Conservation (phyloP, 2,113 vertebrate species). For the Danionella cerebrum region DNA sequence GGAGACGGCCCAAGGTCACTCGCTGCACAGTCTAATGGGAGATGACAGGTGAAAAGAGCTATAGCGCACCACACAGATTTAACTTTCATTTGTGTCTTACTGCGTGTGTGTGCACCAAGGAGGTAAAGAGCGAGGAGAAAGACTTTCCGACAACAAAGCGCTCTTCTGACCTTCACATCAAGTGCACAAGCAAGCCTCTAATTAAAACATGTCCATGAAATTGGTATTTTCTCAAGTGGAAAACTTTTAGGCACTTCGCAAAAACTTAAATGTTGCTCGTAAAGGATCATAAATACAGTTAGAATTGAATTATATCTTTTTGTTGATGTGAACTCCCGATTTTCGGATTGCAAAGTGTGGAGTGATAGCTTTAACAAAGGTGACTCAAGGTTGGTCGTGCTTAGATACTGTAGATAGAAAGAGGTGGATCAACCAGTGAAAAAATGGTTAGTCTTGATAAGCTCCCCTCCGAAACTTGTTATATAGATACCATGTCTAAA, state of each 20-base stretch:
- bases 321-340: too few species aligned
- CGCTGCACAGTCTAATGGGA: constrained; percentile 59
- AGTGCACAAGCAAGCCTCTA: neutral
- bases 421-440: too few species aligned
- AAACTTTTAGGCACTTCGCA: neutral
- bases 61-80: constrained; percentile 58
- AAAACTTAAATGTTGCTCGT: neutral
- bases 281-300: too few species aligned
- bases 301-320: too few species aligned
- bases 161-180: constrained; percentile 20
- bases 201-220: neutral
- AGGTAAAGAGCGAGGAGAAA: neutral
- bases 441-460: too few species aligned
- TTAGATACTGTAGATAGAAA: too few species aligned
- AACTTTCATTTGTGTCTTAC: constrained; percentile 53
- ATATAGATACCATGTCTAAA: too few species aligned
- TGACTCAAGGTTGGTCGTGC: too few species aligned
- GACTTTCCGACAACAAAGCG: neutral
- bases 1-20: constrained; percentile 64
- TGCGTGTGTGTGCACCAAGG: neutral
- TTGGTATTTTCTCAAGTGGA: neutral
- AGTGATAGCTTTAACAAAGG: too few species aligned
- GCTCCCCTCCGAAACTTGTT: too few species aligned
- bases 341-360: too few species aligned
- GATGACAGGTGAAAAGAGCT: constrained; percentile 69